Conservation (phyloP, 2,797 vertebrate genomes). For the Pseudotriccus pelzelni region DNA sequence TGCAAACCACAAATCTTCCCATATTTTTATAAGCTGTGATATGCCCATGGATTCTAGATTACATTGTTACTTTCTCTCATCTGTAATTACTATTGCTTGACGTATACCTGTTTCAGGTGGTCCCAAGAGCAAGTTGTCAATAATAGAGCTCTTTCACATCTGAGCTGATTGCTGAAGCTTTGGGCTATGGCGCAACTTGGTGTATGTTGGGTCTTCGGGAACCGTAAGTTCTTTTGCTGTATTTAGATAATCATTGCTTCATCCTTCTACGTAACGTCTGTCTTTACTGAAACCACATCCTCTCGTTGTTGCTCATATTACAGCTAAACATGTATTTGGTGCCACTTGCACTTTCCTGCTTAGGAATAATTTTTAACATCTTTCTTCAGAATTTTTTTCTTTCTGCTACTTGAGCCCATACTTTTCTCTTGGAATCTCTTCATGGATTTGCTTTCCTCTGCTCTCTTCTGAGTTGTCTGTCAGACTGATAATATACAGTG, state of each 20-base stretch:
- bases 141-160: not conserved
- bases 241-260: constrained; percentile 43
- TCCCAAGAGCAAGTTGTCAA: not conserved
- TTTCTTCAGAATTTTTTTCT: not conserved
- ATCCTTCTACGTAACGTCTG: constrained; percentile 21
- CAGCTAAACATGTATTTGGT: constrained; percentile 39
- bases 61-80: not conserved
- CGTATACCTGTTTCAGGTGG: not conserved
- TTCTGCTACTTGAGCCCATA: not conserved
- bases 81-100: not conserved
- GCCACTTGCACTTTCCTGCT: not conserved
- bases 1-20: not conserved
- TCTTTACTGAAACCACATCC: constrained; percentile 65
- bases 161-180: not conserved
- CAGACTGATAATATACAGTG: not conserved
- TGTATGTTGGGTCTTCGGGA: not conserved
- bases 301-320: constrained; percentile 9
- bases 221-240: not conserved
- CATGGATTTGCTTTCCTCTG: not conserved
- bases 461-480: not conserved
- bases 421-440: not conserved
- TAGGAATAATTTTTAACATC: not conserved
- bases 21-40: not conserved
- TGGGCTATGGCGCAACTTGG: not conserved
- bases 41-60: not conserved